Evolutionary conservation across 1,140 invertebrate species (phyloP).

Genomic region (Adelges cooleyi): DNA sequence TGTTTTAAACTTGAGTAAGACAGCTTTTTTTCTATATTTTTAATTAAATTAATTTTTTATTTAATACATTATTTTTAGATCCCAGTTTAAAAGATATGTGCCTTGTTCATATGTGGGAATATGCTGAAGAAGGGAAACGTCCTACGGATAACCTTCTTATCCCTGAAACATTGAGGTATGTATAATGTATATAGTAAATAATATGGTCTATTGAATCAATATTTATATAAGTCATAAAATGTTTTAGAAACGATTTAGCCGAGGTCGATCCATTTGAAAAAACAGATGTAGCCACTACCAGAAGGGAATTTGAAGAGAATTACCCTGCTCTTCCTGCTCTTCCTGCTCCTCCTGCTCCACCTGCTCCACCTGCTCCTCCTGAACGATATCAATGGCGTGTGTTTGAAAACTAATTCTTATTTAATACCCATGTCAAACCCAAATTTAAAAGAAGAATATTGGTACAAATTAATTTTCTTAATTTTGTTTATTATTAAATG

Average conservation of each 20-base stretch:
- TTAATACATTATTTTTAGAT: neutral
- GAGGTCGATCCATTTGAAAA: neutral
- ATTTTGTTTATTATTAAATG: too few species aligned
- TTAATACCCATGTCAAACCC: too few species aligned
- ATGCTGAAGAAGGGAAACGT: neutral
- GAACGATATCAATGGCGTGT: too few species aligned
- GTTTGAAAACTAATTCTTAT: too few species aligned
- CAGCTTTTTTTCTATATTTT: too few species aligned
- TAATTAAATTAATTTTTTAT: neutral
- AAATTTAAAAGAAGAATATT: too few species aligned
- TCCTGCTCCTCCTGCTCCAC: too few species aligned
- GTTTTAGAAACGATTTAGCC: neutral
- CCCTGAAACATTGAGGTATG: neutral
- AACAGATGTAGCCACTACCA: neutral
- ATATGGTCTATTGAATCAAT: neutral
- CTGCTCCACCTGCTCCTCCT: too few species aligned
- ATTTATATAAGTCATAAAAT: neutral
- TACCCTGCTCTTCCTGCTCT: neutral
- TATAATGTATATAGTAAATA: neutral
- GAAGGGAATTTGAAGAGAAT: neutral
- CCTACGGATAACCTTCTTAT: neutral
- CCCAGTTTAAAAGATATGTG: conserved; percentile 16
- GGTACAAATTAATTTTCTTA: too few species aligned
- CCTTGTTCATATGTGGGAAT: neutral
- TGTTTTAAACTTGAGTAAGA: conserved; percentile 55